Base-by-base conservation (phyloP, 2,113 vertebrate species). In the Cariama cristata region DNA sequence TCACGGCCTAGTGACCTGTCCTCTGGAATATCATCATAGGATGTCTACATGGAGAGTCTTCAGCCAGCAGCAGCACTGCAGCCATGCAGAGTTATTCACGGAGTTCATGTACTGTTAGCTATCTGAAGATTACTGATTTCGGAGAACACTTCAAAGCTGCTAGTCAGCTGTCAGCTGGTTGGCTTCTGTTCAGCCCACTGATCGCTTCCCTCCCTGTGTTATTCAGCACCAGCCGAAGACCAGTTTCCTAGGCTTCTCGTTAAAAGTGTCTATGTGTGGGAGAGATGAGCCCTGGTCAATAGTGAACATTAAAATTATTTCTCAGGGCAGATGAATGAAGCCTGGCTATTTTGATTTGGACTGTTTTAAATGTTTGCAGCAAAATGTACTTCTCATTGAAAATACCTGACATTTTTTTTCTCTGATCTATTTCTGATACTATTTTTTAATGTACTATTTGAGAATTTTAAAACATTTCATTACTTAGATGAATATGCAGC, bases 91-190 rank as follows among this genome's bases (percentile, higher is more conserved):
- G 24, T 26, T 33, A 49, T 28, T n/a, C 20, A 14, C 62, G 0
- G 1, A 40, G 19, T 14, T 77, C 62, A 26, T 0, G 0, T 44
- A 14, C 32, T 35, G 28, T 4, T 59, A 47, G 4, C 44, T 86
- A 14, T 14, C 0, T 2, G 0, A 83, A 62, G 75, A 26, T 19
- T 55, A 67, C 12, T 77, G 85, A 50, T 88, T 90, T 55, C 77
- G 75, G 58, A 38, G 53, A 79, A 45, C 11, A 12, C 11, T 24
- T 63, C 79, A 79, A 15, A 93, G 72, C 40, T 72, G 13, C 11
- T 59, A 49, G 21, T 49, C 50, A 74, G 12, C 62, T 86, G 27
- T 62, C 23, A 8, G 53, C 22, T 86, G 62, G 4, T 2, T 76
- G 58, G 66, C 52, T 62, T 88, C 67, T 83, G 53, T 20, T 80